Evolutionary conservation across 2,888 invertebrate species (phyloP).

Genomic region (Volucella inanis): DNA sequence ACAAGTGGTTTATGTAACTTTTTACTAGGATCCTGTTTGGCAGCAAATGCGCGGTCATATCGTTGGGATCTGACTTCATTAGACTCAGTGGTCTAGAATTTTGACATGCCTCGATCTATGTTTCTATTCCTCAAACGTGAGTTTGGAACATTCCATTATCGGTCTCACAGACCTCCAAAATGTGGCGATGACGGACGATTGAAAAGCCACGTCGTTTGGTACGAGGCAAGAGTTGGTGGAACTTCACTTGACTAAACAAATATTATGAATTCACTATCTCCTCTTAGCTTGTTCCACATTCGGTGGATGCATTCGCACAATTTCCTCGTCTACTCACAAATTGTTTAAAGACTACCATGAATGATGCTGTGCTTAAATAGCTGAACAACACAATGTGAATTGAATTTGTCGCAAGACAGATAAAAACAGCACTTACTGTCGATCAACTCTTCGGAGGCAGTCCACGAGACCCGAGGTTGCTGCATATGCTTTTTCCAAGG

Average conservation of each 20-base stretch:
- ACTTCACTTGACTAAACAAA: conserved; percentile 23
- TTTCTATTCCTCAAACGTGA: not conserved
- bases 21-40: conserved; percentile 16
- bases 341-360: not conserved
- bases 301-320: no score
- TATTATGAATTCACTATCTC: conserved; percentile 2
- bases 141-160: conserved; percentile 18
- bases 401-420: not conserved
- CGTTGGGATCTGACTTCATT: not conserved
- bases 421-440: no score
- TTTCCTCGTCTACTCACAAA: no score
- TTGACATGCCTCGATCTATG: no score
- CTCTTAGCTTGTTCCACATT: not conserved
- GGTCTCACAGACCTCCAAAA: conserved; percentile 22
- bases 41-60: conserved; percentile 8
- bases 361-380: not conserved
- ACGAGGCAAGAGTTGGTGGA: not conserved
- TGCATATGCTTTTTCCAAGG: no score
- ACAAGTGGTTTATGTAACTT: conserved; percentile 12
- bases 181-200: conserved; percentile 18
- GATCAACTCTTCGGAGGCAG: no score
- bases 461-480: no score
- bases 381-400: not conserved
- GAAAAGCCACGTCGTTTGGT: conserved; percentile 8
- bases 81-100: conserved; percentile 19